phyloP scores from a whole-genome alignment of 2,888 invertebrate genomes.

The Corbicula japonica region DNA sequence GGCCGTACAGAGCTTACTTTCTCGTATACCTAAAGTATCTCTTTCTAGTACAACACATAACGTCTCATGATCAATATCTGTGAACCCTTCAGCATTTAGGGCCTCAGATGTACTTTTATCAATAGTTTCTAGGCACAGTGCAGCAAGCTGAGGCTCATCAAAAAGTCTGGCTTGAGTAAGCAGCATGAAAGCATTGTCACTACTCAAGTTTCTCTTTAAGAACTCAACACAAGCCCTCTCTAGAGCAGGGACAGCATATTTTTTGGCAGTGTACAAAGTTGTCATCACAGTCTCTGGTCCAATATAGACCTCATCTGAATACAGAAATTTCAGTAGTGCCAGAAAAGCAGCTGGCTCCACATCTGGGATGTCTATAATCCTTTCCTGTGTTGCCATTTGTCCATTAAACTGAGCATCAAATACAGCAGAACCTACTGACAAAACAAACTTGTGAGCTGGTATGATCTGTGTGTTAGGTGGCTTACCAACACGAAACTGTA shows the following conservation, averaged over 20 bases:
- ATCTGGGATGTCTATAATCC: constrained; percentile 93
- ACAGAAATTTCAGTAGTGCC: constrained; percentile 90
- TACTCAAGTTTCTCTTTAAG: constrained; percentile 91
- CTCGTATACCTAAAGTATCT: constrained; percentile 92
- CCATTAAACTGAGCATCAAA: constrained; percentile 96
- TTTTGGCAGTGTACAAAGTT: constrained; percentile 94
- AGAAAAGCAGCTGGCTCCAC: constrained; percentile 94
- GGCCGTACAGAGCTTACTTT: constrained; percentile 92
- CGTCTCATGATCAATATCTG: constrained; percentile 93
- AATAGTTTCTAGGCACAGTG: constrained; percentile 93
- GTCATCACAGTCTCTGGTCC: constrained; percentile 95
- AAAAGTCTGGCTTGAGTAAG: constrained; percentile 92
- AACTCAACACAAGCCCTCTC: constrained; percentile 95
- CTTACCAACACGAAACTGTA: constrained; percentile 93
- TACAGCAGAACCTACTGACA: constrained; percentile 94
- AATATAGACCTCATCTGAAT: constrained; percentile 94
- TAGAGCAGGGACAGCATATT: constrained; percentile 94
- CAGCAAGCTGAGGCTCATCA: constrained; percentile 94
- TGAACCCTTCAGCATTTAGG: constrained; percentile 92
- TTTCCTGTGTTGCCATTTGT: constrained; percentile 81
- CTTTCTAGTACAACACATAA: constrained; percentile 92
- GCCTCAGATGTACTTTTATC: constrained; percentile 94
- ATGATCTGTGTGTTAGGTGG: constrained; percentile 89
- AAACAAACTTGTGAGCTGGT: constrained; percentile 91
- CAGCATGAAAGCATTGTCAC: constrained; percentile 94